Percentiles rank a stretch among this genome's conserved stretches.
These are phyloP conservation scores for Drosophila bocqueti DNA, from an alignment of 1,140 invertebrate genomes.

Conservation along the genomic window DNA sequence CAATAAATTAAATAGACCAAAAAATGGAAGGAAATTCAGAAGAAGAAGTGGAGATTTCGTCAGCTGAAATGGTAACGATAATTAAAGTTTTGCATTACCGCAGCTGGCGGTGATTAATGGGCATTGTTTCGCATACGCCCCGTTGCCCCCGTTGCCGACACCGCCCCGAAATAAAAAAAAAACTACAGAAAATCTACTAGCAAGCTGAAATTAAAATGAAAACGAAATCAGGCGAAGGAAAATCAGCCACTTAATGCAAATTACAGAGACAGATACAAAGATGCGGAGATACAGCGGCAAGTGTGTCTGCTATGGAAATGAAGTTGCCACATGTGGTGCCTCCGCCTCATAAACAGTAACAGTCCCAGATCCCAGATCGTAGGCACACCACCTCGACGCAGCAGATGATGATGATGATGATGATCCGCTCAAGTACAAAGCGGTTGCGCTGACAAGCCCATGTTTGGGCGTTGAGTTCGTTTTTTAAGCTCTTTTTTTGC, in stretches of 20 bases:
- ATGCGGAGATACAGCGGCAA: constrained; percentile 46
- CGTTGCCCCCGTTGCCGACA: constrained; percentile 33
- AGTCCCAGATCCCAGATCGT: constrained; percentile 17
- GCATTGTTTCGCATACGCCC: constrained; percentile 72
- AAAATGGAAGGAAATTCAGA: constrained; percentile 17
- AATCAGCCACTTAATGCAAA: constrained; percentile 75
- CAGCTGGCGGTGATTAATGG: constrained; percentile 67
- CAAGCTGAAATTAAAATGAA: constrained; percentile 34
- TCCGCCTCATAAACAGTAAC: constrained; percentile 66
- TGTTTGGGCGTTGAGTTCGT: constrained; percentile 56
- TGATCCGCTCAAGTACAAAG: constrained; percentile 47
- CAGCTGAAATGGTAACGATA: constrained; percentile 68
- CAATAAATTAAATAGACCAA: constrained; percentile 73
- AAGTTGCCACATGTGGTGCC: constrained; percentile 66
- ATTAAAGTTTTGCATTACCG: constrained; percentile 69
- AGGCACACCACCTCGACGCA: constrained; percentile 17
- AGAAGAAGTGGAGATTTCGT: constrained; percentile 46
- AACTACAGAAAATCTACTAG: constrained; percentile 11
- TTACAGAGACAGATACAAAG: constrained; percentile 59
- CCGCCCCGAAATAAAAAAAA: constrained; percentile 15
- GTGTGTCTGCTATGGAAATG: constrained; percentile 51
- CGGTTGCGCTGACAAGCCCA: constrained; percentile 63
- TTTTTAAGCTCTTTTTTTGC: constrained; percentile 31
- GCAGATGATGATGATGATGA: constrained; percentile 35
- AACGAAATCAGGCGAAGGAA: constrained; percentile 47